These are phyloP conservation scores for Ostrea denselamellosa DNA, from an alignment of 1,140 invertebrate genomes.

Conservation along the genomic window DNA sequence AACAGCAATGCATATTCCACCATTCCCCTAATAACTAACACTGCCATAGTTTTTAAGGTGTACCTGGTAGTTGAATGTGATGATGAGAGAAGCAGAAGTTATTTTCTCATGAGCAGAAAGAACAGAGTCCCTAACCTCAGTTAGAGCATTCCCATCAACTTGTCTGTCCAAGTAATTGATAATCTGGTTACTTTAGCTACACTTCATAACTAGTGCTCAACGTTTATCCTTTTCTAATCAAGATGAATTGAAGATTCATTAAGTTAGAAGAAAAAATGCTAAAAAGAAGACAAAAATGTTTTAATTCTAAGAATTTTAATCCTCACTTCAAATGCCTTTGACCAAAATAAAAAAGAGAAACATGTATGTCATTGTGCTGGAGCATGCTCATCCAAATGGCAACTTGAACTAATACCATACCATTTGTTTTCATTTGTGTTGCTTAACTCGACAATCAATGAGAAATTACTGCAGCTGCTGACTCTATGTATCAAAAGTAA, in stretches of 20 bases:
- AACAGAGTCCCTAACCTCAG: not conserved
- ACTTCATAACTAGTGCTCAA: not conserved
- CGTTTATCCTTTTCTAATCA: not conserved
- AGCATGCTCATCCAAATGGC: not conserved
- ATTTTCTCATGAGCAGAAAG: not conserved
- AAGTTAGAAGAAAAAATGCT: not conserved
- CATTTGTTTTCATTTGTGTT: constrained; percentile 25
- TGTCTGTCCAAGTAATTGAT: not conserved
- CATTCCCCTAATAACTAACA: constrained; percentile 20
- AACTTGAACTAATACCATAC: not conserved
- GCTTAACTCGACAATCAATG: constrained; percentile 4
- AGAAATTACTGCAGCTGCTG: constrained; percentile 22
- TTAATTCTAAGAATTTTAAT: not conserved
- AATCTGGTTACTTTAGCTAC: constrained; percentile 13
- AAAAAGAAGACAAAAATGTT: not conserved
- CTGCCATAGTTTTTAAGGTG: not conserved
- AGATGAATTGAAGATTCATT: constrained; percentile 18
- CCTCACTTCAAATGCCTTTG: constrained; percentile 7
- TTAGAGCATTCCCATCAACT: not conserved
- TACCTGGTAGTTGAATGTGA: not conserved
- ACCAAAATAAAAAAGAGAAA: not conserved
- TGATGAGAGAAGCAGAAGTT: constrained; percentile 15
- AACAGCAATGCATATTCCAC: constrained; percentile 34
- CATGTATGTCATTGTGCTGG: not conserved
- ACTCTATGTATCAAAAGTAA: not conserved